Evolutionary conservation across 2,113 vertebrate species (phyloP).

Genomic region (Rhinichthys klamathensis): DNA sequence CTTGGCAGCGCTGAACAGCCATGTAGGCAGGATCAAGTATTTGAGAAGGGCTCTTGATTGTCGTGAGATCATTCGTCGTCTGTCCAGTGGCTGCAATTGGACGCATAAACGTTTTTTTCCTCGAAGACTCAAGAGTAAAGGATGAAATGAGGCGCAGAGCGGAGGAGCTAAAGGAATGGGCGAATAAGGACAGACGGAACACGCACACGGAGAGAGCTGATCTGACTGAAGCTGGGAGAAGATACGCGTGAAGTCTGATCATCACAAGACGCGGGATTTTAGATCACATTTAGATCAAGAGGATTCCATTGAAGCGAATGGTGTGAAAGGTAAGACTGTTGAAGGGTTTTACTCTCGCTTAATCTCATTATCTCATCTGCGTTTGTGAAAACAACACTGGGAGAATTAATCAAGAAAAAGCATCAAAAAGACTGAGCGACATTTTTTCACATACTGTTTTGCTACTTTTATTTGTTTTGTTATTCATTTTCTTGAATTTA

Average conservation of each 20-base stretch:
- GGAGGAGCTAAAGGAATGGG: conserved; percentile 45
- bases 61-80: conserved; percentile 41
- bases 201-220: conserved; percentile 37
- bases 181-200: conserved; percentile 37
- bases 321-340: conserved; percentile 47
- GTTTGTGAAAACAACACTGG: background rate
- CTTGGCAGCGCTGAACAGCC: background rate
- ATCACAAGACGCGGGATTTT: conserved; percentile 8
- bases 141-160: conserved; percentile 45
- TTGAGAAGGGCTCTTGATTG: conserved; percentile 28
- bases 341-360: background rate
- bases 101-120: background rate
- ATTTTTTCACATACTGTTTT: background rate
- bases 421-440: background rate
- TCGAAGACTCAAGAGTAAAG: conserved; percentile 17
- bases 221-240: background rate
- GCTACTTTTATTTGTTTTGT: background rate
- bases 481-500: background rate
- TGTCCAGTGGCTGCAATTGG: conserved; percentile 44
- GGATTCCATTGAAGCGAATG: conserved; percentile 41
- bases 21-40: conserved; percentile 29
- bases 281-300: conserved; percentile 21
- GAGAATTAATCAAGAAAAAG: background rate
- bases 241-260: background rate
- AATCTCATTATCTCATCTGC: background rate